Percentiles rank a stretch among this genome's conserved stretches.
These are phyloP conservation scores for Toxotes lorentzi DNA, from an alignment of 2,797 vertebrate genomes.

Conservation along the genomic window DNA sequence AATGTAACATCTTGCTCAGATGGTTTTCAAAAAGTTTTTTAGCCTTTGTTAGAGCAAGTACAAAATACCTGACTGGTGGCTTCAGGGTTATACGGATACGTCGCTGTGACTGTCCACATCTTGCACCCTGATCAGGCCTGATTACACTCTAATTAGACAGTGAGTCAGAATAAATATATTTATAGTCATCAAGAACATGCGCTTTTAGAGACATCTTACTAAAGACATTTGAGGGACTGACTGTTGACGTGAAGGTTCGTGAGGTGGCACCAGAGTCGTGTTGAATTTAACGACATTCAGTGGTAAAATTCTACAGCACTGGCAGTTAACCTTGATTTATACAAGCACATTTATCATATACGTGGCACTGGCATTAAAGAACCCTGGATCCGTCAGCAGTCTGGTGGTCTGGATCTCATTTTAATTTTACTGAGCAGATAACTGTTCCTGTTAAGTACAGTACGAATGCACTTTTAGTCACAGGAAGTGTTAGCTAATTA, in stretches of 20 bases:
- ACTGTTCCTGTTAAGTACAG: not conserved
- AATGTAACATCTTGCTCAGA: not conserved
- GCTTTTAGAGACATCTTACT: not conserved
- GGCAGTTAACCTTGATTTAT: no score
- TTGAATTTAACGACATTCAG: not conserved
- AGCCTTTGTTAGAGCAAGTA: not conserved
- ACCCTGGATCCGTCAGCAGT: slow-evolving; percentile 2
- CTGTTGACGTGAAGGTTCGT: not conserved
- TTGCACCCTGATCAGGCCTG: not conserved
- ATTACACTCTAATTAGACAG: not conserved
- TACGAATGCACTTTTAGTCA: not conserved
- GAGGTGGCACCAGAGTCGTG: not conserved
- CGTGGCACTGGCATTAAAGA: not conserved
- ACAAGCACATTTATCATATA: no score
- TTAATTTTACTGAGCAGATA: not conserved
- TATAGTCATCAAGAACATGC: not conserved
- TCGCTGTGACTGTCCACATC: not conserved
- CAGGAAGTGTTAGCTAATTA: not conserved
- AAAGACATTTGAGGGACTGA: not conserved
- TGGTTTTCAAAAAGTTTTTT: not conserved
- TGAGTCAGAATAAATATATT: not conserved
- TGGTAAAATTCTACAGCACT: not conserved
- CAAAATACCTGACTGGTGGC: not conserved
- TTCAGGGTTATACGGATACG: not conserved
- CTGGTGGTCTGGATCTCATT: not conserved